Evolutionary conservation across 2,113 vertebrate species (phyloP).

Genomic region (Tylochromis polylepis): DNA sequence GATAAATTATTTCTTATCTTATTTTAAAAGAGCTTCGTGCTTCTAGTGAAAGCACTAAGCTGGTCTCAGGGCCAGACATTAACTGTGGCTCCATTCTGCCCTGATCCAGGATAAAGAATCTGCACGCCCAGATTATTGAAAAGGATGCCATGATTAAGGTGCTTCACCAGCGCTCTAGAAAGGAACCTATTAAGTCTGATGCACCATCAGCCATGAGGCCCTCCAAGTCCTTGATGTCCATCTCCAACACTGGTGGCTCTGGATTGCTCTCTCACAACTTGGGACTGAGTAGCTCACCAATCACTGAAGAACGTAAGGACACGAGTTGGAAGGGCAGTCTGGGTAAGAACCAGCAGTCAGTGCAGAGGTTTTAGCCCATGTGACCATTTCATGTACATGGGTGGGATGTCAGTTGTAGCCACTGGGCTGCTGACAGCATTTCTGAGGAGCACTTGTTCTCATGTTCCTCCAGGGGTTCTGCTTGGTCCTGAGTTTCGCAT

Average conservation of each 20-base stretch:
- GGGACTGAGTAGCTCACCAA: conserved; percentile 86
- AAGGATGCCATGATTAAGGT: conserved; percentile 99
- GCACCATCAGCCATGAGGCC: conserved; percentile 89
- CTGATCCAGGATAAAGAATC: conserved; percentile 87
- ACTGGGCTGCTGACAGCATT: not conserved
- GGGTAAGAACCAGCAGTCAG: conserved; percentile 68
- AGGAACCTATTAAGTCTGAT: conserved; percentile 87
- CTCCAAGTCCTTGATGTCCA: conserved; percentile 97
- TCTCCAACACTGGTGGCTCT: conserved; percentile 83
- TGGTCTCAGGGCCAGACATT: not conserved
- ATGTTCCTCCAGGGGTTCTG: conserved; percentile 78
- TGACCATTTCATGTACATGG: rapidly evolving
- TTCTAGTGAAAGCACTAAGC: not conserved
- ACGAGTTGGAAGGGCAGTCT: conserved; percentile 97
- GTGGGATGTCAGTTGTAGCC: not conserved
- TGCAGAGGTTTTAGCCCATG: not conserved
- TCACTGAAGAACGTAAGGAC: conserved; percentile 91
- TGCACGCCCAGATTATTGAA: conserved; percentile 98
- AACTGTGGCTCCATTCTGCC: not conserved
- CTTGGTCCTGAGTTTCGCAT: conserved; percentile 89
- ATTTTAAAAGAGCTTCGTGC: no score
- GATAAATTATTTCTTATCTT: not conserved
- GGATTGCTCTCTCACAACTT: conserved; percentile 86
- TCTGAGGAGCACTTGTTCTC: not conserved
- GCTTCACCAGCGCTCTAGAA: conserved; percentile 94